Base-by-base conservation (phyloP, 2,888 invertebrate genomes). In the Acrobasis repandana region DNA sequence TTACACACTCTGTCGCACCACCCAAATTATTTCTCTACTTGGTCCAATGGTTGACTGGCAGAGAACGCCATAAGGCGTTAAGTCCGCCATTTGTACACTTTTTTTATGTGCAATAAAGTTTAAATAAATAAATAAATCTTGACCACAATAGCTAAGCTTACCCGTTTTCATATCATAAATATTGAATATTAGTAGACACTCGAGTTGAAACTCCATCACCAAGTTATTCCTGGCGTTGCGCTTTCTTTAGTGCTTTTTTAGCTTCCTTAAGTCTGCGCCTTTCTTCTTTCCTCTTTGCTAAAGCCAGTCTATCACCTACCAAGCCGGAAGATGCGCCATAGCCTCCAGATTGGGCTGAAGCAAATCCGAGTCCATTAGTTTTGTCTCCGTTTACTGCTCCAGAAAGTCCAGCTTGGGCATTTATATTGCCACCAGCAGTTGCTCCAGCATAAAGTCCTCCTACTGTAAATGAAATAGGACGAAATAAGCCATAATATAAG, bases 361-460 rank as follows among this genome's bases (percentile, higher is more conserved):
- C 90, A 62, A 72, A 92, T 14, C 92, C 90, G 18, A 70, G 75
- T n/a, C 92, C 92, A 9, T 76, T 75, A 58, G 90, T 77, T 14
- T 81, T 83, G 14, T 80, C 85, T 10, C 78, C 88, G 6, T 72
- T 76, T 0, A 93, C 80, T 33, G 76, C 77, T n/a, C 94, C 94
- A 10, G 82, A 89, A 0, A 93, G 80, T 14, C 93, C 93, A 1
- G 94, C 92, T 28, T 83, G 79, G 0, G 93, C 93, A 15, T 83
- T 84, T 1, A 93, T 80, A 56, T 90, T 90, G n/a, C 91, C 93
- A 9, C 93, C 93, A 43, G 93, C 93, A 1, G 93, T 93, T 1
- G 94, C 94, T 38, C 93, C 93, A 49, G 95, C 94, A 62, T 88
- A 94, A 0, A 94, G 75, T 16, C 92, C 92, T 61, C 94, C 94